Conservation (phyloP, 1,140 invertebrate species). For the Hetaerina americana region DNA sequence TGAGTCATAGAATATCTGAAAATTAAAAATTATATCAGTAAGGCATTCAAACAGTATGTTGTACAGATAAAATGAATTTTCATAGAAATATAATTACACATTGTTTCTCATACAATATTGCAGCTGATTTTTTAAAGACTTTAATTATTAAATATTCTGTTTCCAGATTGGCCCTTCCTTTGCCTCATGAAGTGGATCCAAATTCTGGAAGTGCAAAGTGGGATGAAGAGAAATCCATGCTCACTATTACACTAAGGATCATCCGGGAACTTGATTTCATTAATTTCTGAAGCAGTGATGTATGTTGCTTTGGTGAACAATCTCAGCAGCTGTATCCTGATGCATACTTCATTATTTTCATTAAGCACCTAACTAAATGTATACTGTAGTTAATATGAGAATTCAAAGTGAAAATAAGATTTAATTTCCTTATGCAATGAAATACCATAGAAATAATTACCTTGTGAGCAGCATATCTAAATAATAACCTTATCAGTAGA, state of each 20-base stretch:
- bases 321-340: too few relatives aligned
- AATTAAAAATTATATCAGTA: neutral
- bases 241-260: slow-evolving; percentile 55
- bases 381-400: too few relatives aligned
- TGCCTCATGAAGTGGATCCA: slow-evolving; percentile 67
- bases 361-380: too few relatives aligned
- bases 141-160: neutral
- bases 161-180: slow-evolving; percentile 54
- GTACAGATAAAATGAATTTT: slow-evolving; percentile 10
- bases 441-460: too few relatives aligned
- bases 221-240: slow-evolving; percentile 46
- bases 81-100: slow-evolving; percentile 2
- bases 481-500: too few relatives aligned
- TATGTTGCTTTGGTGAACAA: too few relatives aligned
- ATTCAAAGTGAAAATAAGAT: too few relatives aligned
- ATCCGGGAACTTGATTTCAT: slow-evolving; percentile 64
- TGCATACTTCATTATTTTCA: too few relatives aligned
- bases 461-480: too few relatives aligned
- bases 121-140: slow-evolving; percentile 11
- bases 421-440: too few relatives aligned
- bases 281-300: slow-evolving; percentile 68
- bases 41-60: neutral
- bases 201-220: slow-evolving; percentile 66
- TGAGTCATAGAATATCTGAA: neutral
- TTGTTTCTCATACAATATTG: slow-evolving; percentile 8